Conservation (phyloP, 2,888 invertebrate species). For the Leucozona laternaria region DNA sequence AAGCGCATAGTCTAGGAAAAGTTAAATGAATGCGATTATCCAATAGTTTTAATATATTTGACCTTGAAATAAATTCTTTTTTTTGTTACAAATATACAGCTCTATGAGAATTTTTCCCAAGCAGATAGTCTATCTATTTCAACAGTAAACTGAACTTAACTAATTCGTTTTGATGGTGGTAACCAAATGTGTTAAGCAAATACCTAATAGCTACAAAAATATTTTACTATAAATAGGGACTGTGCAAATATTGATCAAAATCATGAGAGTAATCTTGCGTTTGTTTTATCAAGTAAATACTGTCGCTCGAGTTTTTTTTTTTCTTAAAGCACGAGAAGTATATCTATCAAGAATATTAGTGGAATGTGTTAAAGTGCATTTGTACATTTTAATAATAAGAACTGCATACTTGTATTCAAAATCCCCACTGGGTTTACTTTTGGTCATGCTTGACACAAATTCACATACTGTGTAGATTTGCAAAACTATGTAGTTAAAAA, state of each 20-base stretch:
- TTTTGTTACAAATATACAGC: no score
- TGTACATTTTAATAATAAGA: neutral
- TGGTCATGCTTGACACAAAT: neutral
- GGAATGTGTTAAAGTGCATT: neutral
- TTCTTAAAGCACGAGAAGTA: neutral
- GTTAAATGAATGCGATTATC: no score
- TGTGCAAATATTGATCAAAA: conserved; percentile 12
- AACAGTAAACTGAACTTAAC: no score
- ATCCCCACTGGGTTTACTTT: neutral
- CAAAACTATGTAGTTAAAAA: neutral
- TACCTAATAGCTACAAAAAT: neutral
- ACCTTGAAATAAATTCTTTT: no score
- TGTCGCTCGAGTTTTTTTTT: neutral
- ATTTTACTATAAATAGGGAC: neutral
- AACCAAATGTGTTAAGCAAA: neutral
- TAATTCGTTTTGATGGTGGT: no score
- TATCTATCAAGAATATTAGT: neutral
- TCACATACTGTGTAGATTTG: neutral
- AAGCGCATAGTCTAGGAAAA: no score
- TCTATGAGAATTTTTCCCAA: no score
- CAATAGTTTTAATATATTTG: no score
- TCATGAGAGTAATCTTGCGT: conserved; percentile 6
- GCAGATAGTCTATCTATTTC: no score
- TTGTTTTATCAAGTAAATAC: neutral
- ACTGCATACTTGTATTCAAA: neutral